These are phyloP conservation scores for Brachyrhaphis roseni DNA, from an alignment of 2,797 vertebrate species.

Conservation along the genomic window DNA sequence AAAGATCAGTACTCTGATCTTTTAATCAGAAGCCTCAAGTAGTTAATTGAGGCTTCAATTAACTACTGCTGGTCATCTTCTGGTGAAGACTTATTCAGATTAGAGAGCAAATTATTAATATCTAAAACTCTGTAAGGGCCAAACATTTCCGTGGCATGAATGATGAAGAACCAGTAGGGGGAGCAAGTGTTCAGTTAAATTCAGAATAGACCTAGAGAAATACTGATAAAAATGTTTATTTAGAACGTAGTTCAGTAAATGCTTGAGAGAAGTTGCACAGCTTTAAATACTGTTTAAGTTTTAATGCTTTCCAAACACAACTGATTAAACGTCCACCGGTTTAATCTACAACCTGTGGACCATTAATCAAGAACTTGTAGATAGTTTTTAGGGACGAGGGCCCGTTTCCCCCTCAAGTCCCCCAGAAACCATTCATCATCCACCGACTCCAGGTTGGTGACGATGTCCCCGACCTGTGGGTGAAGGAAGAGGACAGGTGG, in stretches of 20 bases:
- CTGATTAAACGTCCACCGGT: not conserved
- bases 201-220: not conserved
- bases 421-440: conserved; percentile 92
- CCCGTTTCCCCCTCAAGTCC: conserved; percentile 84
- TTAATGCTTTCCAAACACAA: conserved; percentile 2
- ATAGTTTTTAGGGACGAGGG: conserved; percentile 91
- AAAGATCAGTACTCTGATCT: too few relatives aligned
- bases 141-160: not conserved
- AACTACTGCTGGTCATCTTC: not conserved
- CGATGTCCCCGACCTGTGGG: conserved; percentile 85
- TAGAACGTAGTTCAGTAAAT: conserved; percentile 9
- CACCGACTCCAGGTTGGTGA: conserved; percentile 84
- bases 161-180: conserved; percentile 41
- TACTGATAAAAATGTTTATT: conserved; percentile 10
- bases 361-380: conserved; percentile 75
- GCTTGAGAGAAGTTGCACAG: not conserved
- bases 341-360: not conserved
- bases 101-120: not conserved
- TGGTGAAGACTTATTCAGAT: not conserved
- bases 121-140: not conserved
- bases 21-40: too few relatives aligned
- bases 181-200: conserved; percentile 11
- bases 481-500: not conserved
- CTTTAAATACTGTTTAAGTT: conserved; percentile 49
- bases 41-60: not conserved